Evolutionary conservation across 2,797 vertebrate genomes (phyloP), one percentile per base, ranked within the genome.

Genomic region (Falco biarmicus): DNA sequence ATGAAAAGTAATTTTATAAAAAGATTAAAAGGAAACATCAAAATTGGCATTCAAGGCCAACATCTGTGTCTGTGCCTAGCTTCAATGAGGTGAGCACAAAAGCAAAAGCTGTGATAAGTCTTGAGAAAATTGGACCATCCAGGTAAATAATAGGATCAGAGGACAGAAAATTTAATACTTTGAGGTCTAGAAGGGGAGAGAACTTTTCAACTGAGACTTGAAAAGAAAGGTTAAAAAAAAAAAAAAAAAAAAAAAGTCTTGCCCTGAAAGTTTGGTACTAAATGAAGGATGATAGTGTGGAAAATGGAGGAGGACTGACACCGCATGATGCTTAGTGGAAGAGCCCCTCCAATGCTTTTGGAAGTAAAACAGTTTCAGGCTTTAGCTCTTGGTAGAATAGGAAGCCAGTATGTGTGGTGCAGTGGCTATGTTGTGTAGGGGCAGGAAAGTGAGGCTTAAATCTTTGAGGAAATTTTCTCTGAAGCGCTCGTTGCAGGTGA

Each of bases 141-240:
- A 59, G 70, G 32, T 70, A 80, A 89, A 83, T 80, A 85, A 78
- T 39, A 78, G 56, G 74, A 78, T 84, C 57, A 84, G 41, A 64
- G 60, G 32, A n/a, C 41, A 78, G 65, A 80, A 78, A 69, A 74
- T 53, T 15, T 50, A 68, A 34, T 71, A 43, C 53, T 53, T 56
- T 32, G 28, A 80, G 57, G 41, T 89, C 53, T 84, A 41, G 53
- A 80, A 95, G 9, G 21, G 11, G 24, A 71, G 18, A 87, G 41
- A 87, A 80, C 19, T 60, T 87, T 89, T 74, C 60, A 70, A 65
- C 13, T 59, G 41, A 66, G 60, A 48, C 25, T 77, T 91, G n/a
- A 77, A 89, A 89, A 84, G 43, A 65, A 54, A 85, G 6, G 5
- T 25, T 2, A 29, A 69, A 64, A 89, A 43, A 43, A 43, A 43